Conservation (phyloP, 2,113 vertebrate species). For the Laticauda colubrina region DNA sequence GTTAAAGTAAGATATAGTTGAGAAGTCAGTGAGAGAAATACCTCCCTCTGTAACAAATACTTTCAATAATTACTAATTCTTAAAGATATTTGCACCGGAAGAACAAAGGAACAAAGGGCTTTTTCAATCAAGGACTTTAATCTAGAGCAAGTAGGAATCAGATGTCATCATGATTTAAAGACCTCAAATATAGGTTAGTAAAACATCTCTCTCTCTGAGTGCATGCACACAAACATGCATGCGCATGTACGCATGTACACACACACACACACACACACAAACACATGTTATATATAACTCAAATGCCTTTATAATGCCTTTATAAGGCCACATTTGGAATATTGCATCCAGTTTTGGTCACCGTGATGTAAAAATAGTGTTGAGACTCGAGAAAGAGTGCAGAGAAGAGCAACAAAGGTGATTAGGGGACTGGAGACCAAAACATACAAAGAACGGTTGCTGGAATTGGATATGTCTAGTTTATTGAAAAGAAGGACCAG, state of each 20-base stretch:
- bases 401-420: no score
- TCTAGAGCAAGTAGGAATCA: neutral
- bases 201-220: neutral
- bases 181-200: neutral
- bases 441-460: no score
- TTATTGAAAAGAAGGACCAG: no score
- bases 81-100: neutral
- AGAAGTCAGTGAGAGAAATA: neutral
- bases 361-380: no score
- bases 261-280: neutral
- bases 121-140: neutral
- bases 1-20: neutral
- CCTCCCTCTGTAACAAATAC: neutral
- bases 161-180: neutral
- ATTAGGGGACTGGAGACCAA: no score
- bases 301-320: no score
- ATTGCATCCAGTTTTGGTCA: no score
- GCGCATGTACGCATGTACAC: no score
- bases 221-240: rapidly evolving
- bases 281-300: neutral
- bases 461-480: no score
- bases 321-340: no score
- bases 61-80: neutral
- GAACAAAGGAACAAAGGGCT: neutral
- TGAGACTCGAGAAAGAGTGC: no score